Conservation (phyloP, 2,797 vertebrate genomes). For the Anas georgica region DNA sequence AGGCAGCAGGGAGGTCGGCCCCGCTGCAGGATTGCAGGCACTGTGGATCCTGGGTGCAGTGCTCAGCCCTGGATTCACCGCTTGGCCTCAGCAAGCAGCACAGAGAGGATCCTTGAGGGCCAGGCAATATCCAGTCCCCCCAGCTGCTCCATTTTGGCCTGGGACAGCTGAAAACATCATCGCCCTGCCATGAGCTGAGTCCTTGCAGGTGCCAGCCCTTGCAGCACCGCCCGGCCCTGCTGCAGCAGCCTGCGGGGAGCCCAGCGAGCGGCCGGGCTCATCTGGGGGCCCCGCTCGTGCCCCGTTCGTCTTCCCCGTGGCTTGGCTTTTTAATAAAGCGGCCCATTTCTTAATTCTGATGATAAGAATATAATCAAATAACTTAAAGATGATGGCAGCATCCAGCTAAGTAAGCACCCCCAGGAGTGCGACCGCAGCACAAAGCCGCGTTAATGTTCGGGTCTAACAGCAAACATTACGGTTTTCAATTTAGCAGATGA, state of each 20-base stretch:
- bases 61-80: no score
- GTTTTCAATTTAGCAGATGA: constrained; percentile 76
- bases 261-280: no score
- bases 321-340: constrained; percentile 46
- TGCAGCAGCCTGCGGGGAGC: no score
- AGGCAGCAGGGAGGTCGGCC: not conserved
- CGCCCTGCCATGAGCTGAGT: no score
- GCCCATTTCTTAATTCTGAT: constrained; percentile 67
- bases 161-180: no score
- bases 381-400: constrained; percentile 51
- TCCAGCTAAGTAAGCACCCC: constrained; percentile 46
- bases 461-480: constrained; percentile 70
- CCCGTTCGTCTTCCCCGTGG: constrained; percentile 27
- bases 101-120: no score
- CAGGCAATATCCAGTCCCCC: no score
- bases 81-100: fast-evolving
- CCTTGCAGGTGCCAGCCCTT: no score
- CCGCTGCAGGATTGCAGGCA: fast-evolving
- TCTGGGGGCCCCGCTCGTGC: not conserved
- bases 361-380: constrained; percentile 71
- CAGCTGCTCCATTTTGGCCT: no score
- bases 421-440: constrained; percentile 45
- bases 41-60: not conserved
- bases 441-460: constrained; percentile 59
- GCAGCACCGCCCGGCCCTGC: no score